A percentile compares a stretch with the other conserved stretches of the same genome.
Conservation (phyloP, 2,888 invertebrate genomes). For the Sinohyriopsis cumingii region DNA sequence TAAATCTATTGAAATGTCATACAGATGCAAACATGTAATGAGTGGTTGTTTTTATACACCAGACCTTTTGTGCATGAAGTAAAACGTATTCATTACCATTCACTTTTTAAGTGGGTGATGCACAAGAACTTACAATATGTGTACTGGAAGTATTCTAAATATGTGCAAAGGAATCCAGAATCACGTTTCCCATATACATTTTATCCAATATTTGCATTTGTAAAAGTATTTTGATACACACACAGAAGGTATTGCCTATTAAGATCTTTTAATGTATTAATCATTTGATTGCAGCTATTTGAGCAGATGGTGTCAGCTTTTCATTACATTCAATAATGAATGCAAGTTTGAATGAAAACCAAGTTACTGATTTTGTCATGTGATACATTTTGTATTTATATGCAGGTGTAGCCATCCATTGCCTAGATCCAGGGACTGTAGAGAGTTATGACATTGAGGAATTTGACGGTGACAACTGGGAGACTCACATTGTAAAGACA, state of each 20-base stretch:
- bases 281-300: constrained; percentile 2
- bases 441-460: constrained; percentile 52
- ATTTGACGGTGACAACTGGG: constrained; percentile 72
- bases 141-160: no score
- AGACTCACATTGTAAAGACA: constrained; percentile 48
- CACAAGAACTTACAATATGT: no score
- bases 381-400: constrained; percentile 6
- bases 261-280: not conserved
- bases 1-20: no score
- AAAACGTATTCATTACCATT: no score
- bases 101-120: no score
- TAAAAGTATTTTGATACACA: constrained; percentile 1
- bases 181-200: no score
- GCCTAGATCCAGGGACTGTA: constrained; percentile 69
- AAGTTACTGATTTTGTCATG: no score
- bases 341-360: constrained; percentile 4
- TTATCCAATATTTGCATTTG: no score
- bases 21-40: no score
- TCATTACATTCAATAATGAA: constrained; percentile 7
- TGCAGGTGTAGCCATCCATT: constrained; percentile 70
- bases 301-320: constrained; percentile 6
- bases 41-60: no score
- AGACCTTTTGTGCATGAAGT: no score
- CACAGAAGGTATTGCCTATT: not conserved
- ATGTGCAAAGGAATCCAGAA: no score